Conservation (phyloP, 2,113 vertebrate genomes). For the Corynorhinus townsendii region DNA sequence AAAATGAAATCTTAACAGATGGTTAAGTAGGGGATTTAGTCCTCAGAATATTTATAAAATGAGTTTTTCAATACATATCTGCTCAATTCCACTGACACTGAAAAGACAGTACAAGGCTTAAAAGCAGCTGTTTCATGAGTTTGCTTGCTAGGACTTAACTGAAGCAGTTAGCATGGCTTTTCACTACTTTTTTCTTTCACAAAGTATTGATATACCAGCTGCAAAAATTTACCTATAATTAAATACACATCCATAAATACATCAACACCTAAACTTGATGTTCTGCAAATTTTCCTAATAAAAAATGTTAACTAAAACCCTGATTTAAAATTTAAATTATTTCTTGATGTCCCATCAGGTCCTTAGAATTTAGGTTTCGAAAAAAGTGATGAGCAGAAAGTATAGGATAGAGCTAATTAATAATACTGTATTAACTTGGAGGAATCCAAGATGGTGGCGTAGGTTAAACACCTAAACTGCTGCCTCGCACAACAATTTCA, state of each 20-base stretch:
- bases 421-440: not conserved
- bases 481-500: too few relatives aligned
- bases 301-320: conserved; percentile 19
- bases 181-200: not conserved
- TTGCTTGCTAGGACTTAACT: conserved; percentile 3
- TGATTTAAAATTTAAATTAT: conserved; percentile 19
- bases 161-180: not conserved
- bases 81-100: conserved; percentile 8
- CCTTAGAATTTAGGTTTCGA: conserved; percentile 21
- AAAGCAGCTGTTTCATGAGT: not conserved
- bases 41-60: conserved; percentile 48
- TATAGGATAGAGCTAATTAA: not conserved
- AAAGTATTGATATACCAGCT: not conserved
- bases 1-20: conserved; percentile 46
- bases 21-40: conserved; percentile 25
- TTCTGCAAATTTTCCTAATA: not conserved
- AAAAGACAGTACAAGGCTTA: not conserved
- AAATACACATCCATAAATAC: not conserved
- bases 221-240: not conserved
- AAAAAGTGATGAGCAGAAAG: conserved; percentile 29
- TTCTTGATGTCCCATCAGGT: not conserved
- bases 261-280: not conserved
- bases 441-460: too few relatives aligned
- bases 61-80: conserved; percentile 43
- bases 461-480: too few relatives aligned